These are phyloP conservation scores for Dryomyza anilis DNA, from an alignment of 2,888 invertebrate species.

Conservation along the genomic window DNA sequence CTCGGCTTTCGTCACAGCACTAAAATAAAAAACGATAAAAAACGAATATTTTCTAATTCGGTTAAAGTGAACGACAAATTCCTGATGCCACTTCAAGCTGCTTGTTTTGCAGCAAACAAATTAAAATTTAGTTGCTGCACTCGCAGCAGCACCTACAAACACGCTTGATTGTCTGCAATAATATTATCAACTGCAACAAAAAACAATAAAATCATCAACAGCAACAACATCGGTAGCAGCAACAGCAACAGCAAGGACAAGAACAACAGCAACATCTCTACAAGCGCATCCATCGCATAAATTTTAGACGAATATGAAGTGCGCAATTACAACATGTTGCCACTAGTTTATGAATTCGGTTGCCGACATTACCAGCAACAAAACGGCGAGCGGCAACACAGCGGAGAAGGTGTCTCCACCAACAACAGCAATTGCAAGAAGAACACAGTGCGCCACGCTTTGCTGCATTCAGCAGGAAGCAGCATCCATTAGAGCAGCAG, in stretches of 20 bases:
- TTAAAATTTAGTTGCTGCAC: too few relatives aligned
- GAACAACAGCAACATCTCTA: not conserved
- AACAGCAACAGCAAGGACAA: not conserved
- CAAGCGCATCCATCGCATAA: not conserved
- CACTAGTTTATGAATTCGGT: slow-evolving; percentile 10
- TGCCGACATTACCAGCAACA: not conserved
- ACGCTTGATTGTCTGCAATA: too few relatives aligned
- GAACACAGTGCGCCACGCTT: not conserved
- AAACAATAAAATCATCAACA: not conserved
- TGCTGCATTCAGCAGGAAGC: slow-evolving; percentile 4
- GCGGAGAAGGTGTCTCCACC: not conserved
- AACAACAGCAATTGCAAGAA: not conserved
- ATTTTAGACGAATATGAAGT: slow-evolving; percentile 20
- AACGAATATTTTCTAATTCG: too few relatives aligned
- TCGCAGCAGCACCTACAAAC: too few relatives aligned
- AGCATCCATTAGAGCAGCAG: slow-evolving; percentile 1
- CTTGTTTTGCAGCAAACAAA: too few relatives aligned
- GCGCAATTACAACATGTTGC: slow-evolving; percentile 34
- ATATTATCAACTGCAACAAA: not conserved
- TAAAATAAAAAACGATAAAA: too few relatives aligned
- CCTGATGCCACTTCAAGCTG: too few relatives aligned
- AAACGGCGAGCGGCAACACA: not conserved
- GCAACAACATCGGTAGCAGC: not conserved
- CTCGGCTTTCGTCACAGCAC: too few relatives aligned
- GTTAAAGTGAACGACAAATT: too few relatives aligned